Evolutionary conservation across 2,797 vertebrate species (phyloP).

Genomic region (Discoglossus pictus): DNA sequence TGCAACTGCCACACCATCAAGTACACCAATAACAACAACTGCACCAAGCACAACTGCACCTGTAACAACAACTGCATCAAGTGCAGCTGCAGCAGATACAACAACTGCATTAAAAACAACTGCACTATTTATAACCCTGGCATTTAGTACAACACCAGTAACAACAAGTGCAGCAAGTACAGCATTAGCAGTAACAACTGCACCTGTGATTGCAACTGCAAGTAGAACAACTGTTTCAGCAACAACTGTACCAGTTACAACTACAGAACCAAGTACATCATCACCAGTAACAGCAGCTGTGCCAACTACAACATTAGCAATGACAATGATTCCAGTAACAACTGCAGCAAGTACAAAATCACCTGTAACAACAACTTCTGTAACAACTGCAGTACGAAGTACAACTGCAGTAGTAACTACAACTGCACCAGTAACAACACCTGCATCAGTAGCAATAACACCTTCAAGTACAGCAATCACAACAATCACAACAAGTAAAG

Average conservation of each 20-base stretch:
- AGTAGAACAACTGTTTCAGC: background rate
- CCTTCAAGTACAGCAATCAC: background rate
- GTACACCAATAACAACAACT: background rate
- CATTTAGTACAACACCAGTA: background rate
- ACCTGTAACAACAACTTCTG: background rate
- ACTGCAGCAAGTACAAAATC: no score
- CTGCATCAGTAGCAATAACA: background rate
- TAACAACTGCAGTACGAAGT: background rate
- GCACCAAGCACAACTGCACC: background rate
- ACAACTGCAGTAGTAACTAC: background rate
- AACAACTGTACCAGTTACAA: background rate
- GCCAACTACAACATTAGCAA: no score
- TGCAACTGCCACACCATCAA: background rate
- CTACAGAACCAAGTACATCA: no score
- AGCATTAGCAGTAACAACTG: background rate
- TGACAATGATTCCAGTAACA: no score
- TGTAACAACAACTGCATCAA: background rate
- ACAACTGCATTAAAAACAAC: background rate
- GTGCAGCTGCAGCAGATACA: background rate
- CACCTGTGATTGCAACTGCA: background rate
- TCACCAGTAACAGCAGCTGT: no score
- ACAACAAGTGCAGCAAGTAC: background rate
- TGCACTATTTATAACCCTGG: background rate
- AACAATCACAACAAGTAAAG: background rate
- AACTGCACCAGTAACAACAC: background rate